A percentile compares a stretch with the other conserved stretches of the same genome.
phyloP scores from a whole-genome alignment of 2,888 invertebrate species.

The Dolichopus griseipennis region DNA sequence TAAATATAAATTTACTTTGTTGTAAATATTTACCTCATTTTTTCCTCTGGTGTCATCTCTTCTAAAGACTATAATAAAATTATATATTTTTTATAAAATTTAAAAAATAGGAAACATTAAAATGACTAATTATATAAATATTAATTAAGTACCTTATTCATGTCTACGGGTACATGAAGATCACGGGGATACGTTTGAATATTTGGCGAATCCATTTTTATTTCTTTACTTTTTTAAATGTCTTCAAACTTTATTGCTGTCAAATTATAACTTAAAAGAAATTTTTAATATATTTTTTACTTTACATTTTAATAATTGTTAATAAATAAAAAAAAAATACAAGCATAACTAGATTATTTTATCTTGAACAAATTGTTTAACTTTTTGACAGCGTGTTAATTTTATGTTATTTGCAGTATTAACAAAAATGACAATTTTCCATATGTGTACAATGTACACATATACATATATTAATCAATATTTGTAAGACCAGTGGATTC shows the following conservation, averaged over 20 bases:
- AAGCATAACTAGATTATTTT: neutral
- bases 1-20: neutral
- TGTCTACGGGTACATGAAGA: constrained; percentile 47
- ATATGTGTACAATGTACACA: no score
- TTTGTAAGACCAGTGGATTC: no score
- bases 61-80: constrained; percentile 53
- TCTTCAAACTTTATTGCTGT: neutral
- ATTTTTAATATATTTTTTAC: neutral
- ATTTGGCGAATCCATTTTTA: neutral
- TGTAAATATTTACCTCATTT: constrained; percentile 52
- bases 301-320: neutral
- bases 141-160: constrained; percentile 47
- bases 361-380: neutral
- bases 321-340: neutral
- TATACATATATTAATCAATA: no score
- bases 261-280: neutral
- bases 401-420: no score
- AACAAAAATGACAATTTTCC: no score
- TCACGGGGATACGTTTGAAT: neutral
- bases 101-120: no score
- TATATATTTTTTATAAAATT: constrained; percentile 16
- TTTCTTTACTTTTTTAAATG: neutral
- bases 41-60: constrained; percentile 67
- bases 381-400: no score
- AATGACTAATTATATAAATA: no score